These are phyloP conservation scores for Ophion costatus DNA, from an alignment of 2,888 invertebrate species.

Conservation along the genomic window DNA sequence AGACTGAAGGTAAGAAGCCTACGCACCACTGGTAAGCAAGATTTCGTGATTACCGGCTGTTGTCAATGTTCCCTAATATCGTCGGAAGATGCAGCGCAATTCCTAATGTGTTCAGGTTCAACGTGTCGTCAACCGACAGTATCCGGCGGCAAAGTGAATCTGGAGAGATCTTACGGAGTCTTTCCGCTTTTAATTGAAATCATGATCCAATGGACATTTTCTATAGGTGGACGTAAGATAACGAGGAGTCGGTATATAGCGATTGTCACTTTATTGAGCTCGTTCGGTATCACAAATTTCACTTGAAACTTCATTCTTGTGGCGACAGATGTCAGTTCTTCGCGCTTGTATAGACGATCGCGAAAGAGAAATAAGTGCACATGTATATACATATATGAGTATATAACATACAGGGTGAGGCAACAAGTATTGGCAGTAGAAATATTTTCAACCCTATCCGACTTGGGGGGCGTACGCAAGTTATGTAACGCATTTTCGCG, in stretches of 20 bases:
- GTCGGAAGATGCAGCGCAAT: background rate
- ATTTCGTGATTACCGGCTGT: background rate
- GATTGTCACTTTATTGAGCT: background rate
- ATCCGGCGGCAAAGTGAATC: background rate
- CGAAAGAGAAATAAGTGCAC: background rate
- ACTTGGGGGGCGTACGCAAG: no score
- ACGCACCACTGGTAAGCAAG: background rate
- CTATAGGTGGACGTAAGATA: background rate
- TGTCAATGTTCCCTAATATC: background rate
- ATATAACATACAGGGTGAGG: background rate
- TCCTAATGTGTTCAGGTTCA: background rate
- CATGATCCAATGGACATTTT: background rate
- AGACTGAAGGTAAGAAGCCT: background rate
- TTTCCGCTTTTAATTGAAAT: background rate
- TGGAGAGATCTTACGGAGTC: background rate
- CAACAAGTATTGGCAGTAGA: no score
- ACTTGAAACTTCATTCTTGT: background rate
- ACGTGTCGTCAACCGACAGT: background rate
- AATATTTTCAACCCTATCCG: no score
- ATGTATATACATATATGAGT: no score
- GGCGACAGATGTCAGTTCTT: background rate
- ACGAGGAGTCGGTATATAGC: background rate
- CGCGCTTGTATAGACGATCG: background rate
- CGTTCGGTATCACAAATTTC: constrained; percentile 7
- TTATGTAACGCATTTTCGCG: no score